Percentiles rank a stretch among this genome's conserved stretches.
Conservation (phyloP, 1,140 invertebrate species). For the Scaptomyza pallida region DNA sequence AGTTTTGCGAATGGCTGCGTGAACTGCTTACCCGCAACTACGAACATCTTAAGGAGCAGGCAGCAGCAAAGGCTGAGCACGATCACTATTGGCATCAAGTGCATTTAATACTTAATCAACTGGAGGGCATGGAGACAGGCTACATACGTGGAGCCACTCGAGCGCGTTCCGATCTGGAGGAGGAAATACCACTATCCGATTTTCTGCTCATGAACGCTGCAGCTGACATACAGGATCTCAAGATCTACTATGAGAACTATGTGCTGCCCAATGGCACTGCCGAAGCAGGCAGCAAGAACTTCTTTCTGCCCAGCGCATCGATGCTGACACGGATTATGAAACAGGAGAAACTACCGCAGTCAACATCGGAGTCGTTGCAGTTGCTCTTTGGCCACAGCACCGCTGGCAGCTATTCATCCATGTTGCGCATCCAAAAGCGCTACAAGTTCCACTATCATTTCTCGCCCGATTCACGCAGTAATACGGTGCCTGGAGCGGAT, state of each 20-base stretch:
- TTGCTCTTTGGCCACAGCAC: constrained; percentile 85
- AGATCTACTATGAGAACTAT: constrained; percentile 82
- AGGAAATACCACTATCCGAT: constrained; percentile 86
- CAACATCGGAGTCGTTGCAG: constrained; percentile 58
- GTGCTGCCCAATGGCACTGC: constrained; percentile 58
- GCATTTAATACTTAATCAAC: constrained; percentile 88
- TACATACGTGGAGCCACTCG: constrained; percentile 88
- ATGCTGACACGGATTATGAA: constrained; percentile 74
- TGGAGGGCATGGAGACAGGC: constrained; percentile 88
- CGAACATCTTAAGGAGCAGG: constrained; percentile 87
- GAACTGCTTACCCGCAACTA: constrained; percentile 86
- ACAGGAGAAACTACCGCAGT: constrained; percentile 45
- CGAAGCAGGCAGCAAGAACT: constrained; percentile 60
- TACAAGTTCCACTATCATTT: constrained; percentile 93
- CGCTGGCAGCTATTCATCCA: constrained; percentile 90
- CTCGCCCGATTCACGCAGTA: constrained; percentile 85
- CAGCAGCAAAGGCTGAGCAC: constrained; percentile 87
- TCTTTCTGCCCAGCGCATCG: constrained; percentile 77
- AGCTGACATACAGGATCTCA: constrained; percentile 90
- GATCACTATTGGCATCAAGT: constrained; percentile 88
- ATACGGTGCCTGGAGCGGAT: constrained; percentile 88
- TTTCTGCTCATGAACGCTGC: constrained; percentile 90
- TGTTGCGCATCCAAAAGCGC: constrained; percentile 95
- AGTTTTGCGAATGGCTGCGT: constrained; percentile 80
- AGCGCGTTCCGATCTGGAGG: constrained; percentile 86